phyloP scores from a whole-genome alignment of 2,113 vertebrate species.

The Thomomys bottae region DNA sequence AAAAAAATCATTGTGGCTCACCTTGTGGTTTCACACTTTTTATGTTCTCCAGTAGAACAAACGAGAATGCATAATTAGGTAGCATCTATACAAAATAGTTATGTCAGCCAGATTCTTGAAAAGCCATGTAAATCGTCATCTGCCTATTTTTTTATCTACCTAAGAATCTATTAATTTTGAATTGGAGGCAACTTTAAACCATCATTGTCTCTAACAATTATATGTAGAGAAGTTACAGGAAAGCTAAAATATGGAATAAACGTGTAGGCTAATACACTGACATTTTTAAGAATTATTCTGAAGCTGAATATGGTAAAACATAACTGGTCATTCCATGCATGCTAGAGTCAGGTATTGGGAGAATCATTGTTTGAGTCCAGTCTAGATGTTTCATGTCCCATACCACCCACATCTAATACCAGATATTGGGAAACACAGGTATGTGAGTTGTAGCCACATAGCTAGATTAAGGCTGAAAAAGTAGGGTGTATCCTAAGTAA shows the following conservation, averaged over 20 bases:
- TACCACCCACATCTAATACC: too few relatives aligned
- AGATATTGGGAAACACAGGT: too few relatives aligned
- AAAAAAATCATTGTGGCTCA: neutral
- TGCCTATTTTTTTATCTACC: neutral
- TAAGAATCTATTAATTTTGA: slow-evolving; percentile 17
- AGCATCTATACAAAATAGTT: neutral
- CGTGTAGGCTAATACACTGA: too few relatives aligned
- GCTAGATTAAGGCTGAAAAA: too few relatives aligned
- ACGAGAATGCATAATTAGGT: neutral
- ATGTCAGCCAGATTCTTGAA: neutral
- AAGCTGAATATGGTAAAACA: too few relatives aligned
- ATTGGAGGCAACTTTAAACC: neutral
- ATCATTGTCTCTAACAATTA: neutral
- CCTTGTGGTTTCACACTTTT: neutral
- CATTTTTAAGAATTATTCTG: too few relatives aligned
- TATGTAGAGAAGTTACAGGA: neutral
- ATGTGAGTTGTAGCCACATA: too few relatives aligned
- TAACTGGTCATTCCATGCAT: too few relatives aligned
- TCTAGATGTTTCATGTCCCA: too few relatives aligned
- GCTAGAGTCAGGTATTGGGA: too few relatives aligned
- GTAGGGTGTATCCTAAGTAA: too few relatives aligned
- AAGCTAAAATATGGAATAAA: neutral
- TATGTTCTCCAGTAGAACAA: neutral
- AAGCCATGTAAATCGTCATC: slow-evolving; percentile 8
- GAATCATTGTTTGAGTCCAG: too few relatives aligned